Evolutionary conservation across 2,888 invertebrate genomes (phyloP).

Genomic region (Spodoptera littoralis): DNA sequence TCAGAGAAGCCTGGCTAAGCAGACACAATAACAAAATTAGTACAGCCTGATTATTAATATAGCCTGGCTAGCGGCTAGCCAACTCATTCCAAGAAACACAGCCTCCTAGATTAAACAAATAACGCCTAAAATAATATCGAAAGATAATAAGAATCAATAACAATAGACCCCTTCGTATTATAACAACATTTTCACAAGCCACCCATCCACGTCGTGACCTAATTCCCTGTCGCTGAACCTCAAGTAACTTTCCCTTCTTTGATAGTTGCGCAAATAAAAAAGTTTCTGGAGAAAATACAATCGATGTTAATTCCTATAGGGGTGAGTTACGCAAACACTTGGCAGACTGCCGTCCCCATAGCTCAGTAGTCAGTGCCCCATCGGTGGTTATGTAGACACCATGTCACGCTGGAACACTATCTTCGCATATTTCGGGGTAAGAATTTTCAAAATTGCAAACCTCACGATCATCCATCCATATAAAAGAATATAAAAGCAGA

Average conservation of each 20-base stretch:
- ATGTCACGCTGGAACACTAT: slow-evolving; percentile 70
- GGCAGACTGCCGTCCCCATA: slow-evolving; percentile 72
- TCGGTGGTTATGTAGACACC: slow-evolving; percentile 68
- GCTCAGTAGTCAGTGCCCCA: slow-evolving; percentile 73
- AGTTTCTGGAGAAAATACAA: slow-evolving; percentile 40
- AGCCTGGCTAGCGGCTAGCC: no score
- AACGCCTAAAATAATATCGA: background rate
- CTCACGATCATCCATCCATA: background rate
- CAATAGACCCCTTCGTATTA: slow-evolving; percentile 11
- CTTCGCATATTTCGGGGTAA: slow-evolving; percentile 77
- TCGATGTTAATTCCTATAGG: slow-evolving; percentile 42
- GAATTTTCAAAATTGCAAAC: slow-evolving; percentile 32
- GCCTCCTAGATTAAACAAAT: no score
- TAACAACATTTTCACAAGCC: slow-evolving; percentile 18
- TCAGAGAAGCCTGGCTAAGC: no score
- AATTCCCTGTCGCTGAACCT: slow-evolving; percentile 35
- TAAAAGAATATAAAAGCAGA: background rate
- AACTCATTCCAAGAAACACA: no score
- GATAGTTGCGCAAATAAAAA: slow-evolving; percentile 37
- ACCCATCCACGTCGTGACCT: slow-evolving; percentile 47
- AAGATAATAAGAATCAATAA: slow-evolving; percentile 25
- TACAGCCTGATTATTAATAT: background rate
- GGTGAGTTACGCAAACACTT: slow-evolving; percentile 60
- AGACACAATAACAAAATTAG: background rate
- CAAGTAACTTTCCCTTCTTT: slow-evolving; percentile 9